Evolutionary conservation across 2,113 vertebrate genomes (phyloP).

Genomic region (Gymnorhina tibicen): DNA sequence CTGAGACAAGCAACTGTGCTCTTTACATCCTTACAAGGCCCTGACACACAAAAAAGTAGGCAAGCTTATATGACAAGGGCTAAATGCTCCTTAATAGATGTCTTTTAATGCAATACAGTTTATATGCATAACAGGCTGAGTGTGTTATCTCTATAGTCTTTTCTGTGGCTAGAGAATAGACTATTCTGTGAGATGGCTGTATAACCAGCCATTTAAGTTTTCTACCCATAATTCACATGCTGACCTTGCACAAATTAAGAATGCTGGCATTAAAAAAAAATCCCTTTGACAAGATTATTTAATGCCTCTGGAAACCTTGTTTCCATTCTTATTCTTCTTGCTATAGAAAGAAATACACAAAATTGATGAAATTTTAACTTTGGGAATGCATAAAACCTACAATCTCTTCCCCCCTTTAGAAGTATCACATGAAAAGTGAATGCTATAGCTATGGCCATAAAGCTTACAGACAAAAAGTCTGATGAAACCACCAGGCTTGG

Average conservation of each 20-base stretch:
- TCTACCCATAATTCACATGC: neutral
- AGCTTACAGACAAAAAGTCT: neutral
- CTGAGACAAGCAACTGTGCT: neutral
- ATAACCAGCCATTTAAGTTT: neutral
- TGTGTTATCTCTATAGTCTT: neutral
- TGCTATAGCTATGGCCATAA: neutral
- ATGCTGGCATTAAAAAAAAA: neutral
- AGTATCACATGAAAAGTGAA: neutral
- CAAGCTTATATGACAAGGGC: neutral
- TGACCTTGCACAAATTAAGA: neutral
- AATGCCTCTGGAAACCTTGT: neutral
- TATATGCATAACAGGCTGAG: neutral
- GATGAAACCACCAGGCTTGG: neutral
- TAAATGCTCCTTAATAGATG: neutral
- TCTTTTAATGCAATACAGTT: neutral
- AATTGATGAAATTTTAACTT: neutral
- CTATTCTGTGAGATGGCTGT: neutral
- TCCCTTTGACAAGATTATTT: neutral
- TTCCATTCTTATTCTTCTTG: neutral
- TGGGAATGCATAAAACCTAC: neutral
- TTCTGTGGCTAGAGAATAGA: neutral
- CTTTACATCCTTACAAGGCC: neutral
- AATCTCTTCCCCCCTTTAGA: neutral
- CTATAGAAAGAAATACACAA: neutral
- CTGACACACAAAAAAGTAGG: neutral